These are phyloP conservation scores for Tuberolachnus salignus DNA, from an alignment of 2,888 invertebrate species.

Conservation along the genomic window DNA sequence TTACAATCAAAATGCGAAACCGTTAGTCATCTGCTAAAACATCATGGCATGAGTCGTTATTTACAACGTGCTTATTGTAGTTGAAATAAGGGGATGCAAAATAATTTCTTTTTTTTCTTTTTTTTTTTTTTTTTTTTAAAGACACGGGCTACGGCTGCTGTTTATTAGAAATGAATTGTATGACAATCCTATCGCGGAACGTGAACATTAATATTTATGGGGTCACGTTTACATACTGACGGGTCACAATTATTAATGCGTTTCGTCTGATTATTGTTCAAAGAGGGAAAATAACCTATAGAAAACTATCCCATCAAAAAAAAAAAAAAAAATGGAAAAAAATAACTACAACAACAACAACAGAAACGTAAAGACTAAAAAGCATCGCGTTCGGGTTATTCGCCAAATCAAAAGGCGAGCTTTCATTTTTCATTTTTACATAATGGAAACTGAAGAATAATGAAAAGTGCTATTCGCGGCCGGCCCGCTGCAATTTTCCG, in stretches of 20 bases:
- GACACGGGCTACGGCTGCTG: neutral
- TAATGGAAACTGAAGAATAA: neutral
- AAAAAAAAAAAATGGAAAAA: neutral
- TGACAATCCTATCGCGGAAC: neutral
- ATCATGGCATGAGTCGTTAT: neutral
- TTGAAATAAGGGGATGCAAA: neutral
- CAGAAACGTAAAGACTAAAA: neutral
- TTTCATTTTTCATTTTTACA: conserved; percentile 7
- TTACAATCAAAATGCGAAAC: too few species aligned
- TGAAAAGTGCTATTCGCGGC: conserved; percentile 11
- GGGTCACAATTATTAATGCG: neutral
- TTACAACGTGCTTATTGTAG: conserved; percentile 4
- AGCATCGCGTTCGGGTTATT: neutral
- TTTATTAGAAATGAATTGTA: neutral
- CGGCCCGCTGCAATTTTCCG: neutral
- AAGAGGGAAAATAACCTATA: neutral
- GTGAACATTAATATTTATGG: neutral
- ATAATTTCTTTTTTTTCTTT: too few species aligned
- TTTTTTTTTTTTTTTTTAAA: too few species aligned
- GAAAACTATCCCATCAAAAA: neutral
- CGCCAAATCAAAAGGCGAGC: neutral
- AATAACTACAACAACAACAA: neutral
- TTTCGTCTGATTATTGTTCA: neutral
- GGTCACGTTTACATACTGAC: neutral
- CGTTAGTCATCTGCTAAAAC: neutral